These are phyloP conservation scores for Galbula dea DNA, from an alignment of 2,113 vertebrate genomes.

Conservation along the genomic window DNA sequence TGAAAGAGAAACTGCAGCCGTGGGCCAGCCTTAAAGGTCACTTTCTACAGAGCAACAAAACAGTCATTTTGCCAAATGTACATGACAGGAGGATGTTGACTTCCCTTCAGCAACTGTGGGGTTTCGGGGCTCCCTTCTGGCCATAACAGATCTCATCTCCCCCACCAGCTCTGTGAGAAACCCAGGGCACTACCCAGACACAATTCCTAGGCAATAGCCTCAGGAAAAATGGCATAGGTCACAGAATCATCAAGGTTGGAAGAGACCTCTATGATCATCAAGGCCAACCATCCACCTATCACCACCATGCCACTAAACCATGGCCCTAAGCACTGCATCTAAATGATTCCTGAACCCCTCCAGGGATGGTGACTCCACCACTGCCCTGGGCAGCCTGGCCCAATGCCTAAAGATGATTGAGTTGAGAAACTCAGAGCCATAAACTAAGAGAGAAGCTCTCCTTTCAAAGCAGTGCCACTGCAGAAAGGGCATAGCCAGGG, in stretches of 20 bases:
- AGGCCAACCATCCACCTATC: no score
- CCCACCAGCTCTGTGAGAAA: neutral
- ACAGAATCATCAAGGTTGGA: no score
- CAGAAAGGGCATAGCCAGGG: neutral
- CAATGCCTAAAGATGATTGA: neutral
- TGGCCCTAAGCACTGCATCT: no score
- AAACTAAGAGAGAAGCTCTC: neutral
- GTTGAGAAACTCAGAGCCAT: neutral
- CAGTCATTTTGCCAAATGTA: slow-evolving; percentile 57
- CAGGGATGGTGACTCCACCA: no score
- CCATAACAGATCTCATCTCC: neutral
- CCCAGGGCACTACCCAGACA: neutral
- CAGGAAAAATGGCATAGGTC: no score
- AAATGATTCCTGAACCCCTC: no score
- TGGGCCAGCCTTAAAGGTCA: slow-evolving; percentile 93
- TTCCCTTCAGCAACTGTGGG: slow-evolving; percentile 52
- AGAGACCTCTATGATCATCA: no score
- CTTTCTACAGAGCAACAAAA: slow-evolving; percentile 84
- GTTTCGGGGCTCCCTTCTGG: neutral
- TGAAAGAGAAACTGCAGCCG: slow-evolving; percentile 98
- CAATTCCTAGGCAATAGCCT: neutral
- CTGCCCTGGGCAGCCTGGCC: no score
- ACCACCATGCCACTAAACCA: no score
- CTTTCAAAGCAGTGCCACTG: neutral
- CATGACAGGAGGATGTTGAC: slow-evolving; percentile 38